Evolutionary conservation across 1,140 invertebrate genomes (phyloP).

Genomic region (Epicauta chinensis): DNA sequence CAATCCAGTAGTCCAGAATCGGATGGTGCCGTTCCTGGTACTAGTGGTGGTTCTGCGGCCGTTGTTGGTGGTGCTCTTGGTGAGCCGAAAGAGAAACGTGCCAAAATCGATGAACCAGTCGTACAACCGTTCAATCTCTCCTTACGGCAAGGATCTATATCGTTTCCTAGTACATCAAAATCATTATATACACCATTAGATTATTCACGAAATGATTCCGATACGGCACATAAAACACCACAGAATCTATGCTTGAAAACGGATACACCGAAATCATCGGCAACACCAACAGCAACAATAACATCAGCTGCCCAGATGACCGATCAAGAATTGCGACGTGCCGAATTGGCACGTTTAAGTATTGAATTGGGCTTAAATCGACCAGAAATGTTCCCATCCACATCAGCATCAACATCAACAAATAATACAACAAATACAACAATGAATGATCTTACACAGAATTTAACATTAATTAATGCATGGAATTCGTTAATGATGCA

Average conservation of each 20-base stretch:
- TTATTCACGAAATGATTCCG: constrained; percentile 23
- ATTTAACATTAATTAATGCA: constrained; percentile 25
- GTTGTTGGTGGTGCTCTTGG: no score
- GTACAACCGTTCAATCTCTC: constrained; percentile 41
- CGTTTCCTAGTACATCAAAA: constrained; percentile 2
- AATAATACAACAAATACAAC: constrained; percentile 6
- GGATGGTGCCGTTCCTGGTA: constrained; percentile 37
- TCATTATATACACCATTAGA: constrained; percentile 9
- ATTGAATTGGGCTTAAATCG: constrained; percentile 37
- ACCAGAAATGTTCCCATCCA: constrained; percentile 35
- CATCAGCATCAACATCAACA: constrained; percentile 7
- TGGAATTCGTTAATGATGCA: constrained; percentile 34
- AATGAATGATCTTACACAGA: constrained; percentile 16
- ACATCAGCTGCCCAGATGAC: constrained; percentile 1
- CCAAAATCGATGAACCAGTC: constrained; percentile 42
- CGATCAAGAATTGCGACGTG: constrained; percentile 33
- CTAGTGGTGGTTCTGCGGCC: no score
- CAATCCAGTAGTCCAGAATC: constrained; percentile 57
- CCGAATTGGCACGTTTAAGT: constrained; percentile 36
- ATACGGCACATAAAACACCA: constrained; percentile 36
- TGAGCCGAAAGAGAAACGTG: constrained; percentile 45
- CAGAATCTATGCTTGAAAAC: constrained; percentile 13
- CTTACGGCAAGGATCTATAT: constrained; percentile 24
- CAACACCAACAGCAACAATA: constrained; percentile 6
- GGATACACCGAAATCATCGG: constrained; percentile 15